Evolutionary conservation across 2,113 vertebrate species (phyloP), one percentile per base, ranked within the genome.

Genomic region (Thamnaconus septentrionalis): DNA sequence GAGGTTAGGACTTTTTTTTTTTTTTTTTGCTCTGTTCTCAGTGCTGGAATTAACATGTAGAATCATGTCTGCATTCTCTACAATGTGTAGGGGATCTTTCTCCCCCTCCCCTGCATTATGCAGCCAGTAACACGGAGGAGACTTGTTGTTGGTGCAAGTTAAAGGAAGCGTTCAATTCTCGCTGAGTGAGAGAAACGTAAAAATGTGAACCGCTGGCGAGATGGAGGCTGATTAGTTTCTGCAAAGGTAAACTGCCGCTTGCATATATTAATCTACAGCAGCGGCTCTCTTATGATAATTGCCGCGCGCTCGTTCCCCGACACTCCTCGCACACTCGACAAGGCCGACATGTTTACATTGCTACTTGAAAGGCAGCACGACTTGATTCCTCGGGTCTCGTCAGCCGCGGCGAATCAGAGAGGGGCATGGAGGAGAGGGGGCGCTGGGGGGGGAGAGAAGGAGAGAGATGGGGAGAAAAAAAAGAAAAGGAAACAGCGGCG

Each of bases 271-370:
- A 62, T 73, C 67, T 66, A 55, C 59, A 81, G 64, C 11, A 39
- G 5, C 4, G 63, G 53, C 56, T 72, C 59, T 75, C 66, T 76
- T 69, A 53, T 67, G 65, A 81, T 76, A 71, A 73, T 65, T 68
- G 63, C 5, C 6, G 50, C 11, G 42, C 50, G 7, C 6, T 5
- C 50, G 18, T 31, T 31, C 18, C 18, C 18, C 18, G 18, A 75
- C 53, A 39, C 54, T 66, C 57, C 53, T 66, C 52, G 53, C 69
- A 72, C 62, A 63, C 72, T 51, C 65, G 56, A 11, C 12, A 59
- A 83, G 82, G 75, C 76, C 69, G 71, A 81, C 84, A 75, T 84
- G 78, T 89, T 88, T 87, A 73, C 79, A 77, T 74, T 72, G 44
- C 5, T 53, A 65, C 73, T 78, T 82, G 57, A 85, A 84, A 88